Evolutionary conservation across 2,888 invertebrate genomes (phyloP), one percentile per base, ranked within the genome.

Genomic region (Eudemis profundana): DNA sequence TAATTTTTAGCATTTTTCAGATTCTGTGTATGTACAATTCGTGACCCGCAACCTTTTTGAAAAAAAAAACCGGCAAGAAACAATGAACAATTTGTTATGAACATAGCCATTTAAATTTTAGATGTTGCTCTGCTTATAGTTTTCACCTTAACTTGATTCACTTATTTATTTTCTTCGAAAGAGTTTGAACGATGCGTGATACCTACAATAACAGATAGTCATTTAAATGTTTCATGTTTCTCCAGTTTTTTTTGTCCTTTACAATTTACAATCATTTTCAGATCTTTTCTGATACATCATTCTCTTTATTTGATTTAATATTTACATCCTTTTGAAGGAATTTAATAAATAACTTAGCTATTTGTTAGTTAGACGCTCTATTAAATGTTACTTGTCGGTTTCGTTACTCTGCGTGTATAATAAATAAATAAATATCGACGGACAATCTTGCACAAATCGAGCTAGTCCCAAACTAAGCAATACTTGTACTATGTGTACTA

Each of bases 361-460:
- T 23, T 2, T 12, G 40, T 23, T 12, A 14, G 2, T 38, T 40
- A n/a, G 21, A 12, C 7, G 27, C 27, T 54, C 7, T 42, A 8
- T 15, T 50, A 10, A 27, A 36, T 53, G 54, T 54, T 42, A 42
- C 54, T 54, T 54, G 54, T 54, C 27, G 54, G 54, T 54, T 40
- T 54, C 23, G 12, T 42, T 27, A 27, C 10, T 5, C 33, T 10
- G 8, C 8, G 33, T 33, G 4, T 15, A n/a, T n/a, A n/a, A n/a
- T n/a, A n/a, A n/a, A n/a, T n/a, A n/a, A n/a, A n/a, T n/a, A n/a
- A n/a, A n/a, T n/a, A n/a, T n/a, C n/a, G n/a, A n/a, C n/a, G n/a
- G n/a, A n/a, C n/a, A n/a, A n/a, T n/a, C n/a, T n/a, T n/a, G n/a
- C n/a, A n/a, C n/a, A n/a, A n/a, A n/a, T n/a, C n/a, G n/a, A n/a